These are phyloP conservation scores for Lagenorhynchus albirostris DNA, from an alignment of 2,113 vertebrate species.

Conservation along the genomic window DNA sequence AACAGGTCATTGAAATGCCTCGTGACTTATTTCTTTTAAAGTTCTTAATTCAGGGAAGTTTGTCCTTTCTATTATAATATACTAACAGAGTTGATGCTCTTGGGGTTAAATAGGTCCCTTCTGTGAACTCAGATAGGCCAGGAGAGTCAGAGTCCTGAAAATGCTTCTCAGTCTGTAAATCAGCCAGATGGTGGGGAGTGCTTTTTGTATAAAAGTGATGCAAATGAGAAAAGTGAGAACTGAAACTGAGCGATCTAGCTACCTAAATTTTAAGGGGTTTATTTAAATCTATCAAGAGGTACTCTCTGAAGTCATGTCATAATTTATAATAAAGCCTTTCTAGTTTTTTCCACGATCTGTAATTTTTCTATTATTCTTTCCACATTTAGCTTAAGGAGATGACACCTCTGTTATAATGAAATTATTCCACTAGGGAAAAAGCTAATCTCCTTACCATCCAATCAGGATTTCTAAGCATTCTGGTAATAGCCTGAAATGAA, in stretches of 20 bases:
- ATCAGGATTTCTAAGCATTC: constrained; percentile 21
- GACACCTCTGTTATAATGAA: constrained; percentile 25
- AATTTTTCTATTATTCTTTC: constrained; percentile 46
- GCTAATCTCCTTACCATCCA: constrained; percentile 20
- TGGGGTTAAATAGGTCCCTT: background rate
- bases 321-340: constrained; percentile 41
- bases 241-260: background rate
- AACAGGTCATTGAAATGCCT: background rate
- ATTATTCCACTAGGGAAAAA: constrained; percentile 45
- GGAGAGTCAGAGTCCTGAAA: background rate
- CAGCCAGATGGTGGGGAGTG: background rate
- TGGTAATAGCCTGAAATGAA: background rate
- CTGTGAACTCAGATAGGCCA: background rate
- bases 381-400: constrained; percentile 46
- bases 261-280: background rate
- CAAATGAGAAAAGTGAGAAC: constrained; percentile 32
- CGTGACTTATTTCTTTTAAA: background rate
- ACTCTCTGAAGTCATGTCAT: constrained; percentile 22
- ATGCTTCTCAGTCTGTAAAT: background rate
- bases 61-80: background rate
- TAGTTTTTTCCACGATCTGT: background rate
- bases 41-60: background rate
- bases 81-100: background rate
- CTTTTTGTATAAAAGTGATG: constrained; percentile 16
- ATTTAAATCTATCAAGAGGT: constrained; percentile 23